phyloP scores from a whole-genome alignment of 2,888 invertebrate genomes.

The Xanthorhoe spadicearia region DNA sequence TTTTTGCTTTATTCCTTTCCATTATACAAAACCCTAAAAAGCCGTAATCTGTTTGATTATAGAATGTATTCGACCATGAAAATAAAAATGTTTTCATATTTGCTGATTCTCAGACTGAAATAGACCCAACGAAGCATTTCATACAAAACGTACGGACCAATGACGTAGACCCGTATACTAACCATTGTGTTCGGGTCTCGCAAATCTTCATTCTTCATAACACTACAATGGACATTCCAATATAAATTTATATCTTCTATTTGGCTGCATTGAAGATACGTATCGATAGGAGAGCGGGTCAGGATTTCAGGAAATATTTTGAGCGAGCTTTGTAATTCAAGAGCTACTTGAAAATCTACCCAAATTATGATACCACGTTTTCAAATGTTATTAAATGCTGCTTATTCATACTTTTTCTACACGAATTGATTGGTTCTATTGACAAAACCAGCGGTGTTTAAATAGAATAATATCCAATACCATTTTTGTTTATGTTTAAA shows the following conservation, averaged over 20 bases:
- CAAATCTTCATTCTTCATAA: conserved; percentile 52
- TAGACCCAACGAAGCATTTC: conserved; percentile 15
- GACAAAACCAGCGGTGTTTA: no score
- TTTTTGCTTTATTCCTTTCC: neutral
- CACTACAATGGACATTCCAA: conserved; percentile 54
- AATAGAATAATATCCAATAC: no score
- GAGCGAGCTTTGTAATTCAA: neutral
- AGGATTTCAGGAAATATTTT: conserved; percentile 49
- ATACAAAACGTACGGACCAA: conserved; percentile 24
- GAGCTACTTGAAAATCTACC: neutral
- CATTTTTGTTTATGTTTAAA: no score
- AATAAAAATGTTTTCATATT: neutral
- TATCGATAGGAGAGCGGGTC: conserved; percentile 40
- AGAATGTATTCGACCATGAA: neutral
- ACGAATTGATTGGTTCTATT: no score
- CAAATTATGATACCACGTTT: neutral
- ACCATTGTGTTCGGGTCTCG: conserved; percentile 40
- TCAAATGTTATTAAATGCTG: neutral
- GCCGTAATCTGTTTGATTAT: neutral
- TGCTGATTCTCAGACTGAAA: conserved; percentile 7
- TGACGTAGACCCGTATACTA: conserved; percentile 23
- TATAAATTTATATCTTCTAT: conserved; percentile 53
- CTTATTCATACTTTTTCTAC: no score
- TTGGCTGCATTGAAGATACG: conserved; percentile 47
- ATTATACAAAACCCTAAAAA: neutral